Percentiles rank a stretch among this genome's conserved stretches.
phyloP scores from a whole-genome alignment of 2,888 invertebrate species.

The Cheiracanthium punctorium region DNA sequence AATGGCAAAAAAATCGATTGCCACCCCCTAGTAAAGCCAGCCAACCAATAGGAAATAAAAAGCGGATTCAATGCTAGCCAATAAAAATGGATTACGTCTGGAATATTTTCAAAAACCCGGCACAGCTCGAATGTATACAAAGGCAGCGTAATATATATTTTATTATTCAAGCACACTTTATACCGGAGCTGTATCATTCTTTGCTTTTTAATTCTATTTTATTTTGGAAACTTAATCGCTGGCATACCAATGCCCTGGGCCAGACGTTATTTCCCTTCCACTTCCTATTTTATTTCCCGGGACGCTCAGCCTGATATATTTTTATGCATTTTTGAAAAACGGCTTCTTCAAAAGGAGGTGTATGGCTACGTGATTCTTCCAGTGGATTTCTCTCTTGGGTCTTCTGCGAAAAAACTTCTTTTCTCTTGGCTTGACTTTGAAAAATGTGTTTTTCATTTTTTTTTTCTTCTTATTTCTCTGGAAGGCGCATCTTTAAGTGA shows the following conservation, averaged over 20 bases:
- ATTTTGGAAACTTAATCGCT: slow-evolving; percentile 52
- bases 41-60: slow-evolving; percentile 62
- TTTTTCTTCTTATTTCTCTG: no score
- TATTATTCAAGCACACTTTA: slow-evolving; percentile 60
- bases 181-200: slow-evolving; percentile 25
- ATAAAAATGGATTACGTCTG: slow-evolving; percentile 68
- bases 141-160: slow-evolving; percentile 51
- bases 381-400: not conserved
- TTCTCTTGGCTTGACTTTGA: no score
- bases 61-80: slow-evolving; percentile 55
- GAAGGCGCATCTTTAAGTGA: not conserved
- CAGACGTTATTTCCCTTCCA: not conserved
- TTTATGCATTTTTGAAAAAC: not conserved
- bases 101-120: slow-evolving; percentile 51
- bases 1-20: slow-evolving; percentile 54
- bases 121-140: slow-evolving; percentile 44
- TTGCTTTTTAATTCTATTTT: slow-evolving; percentile 36
- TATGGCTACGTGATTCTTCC: not conserved
- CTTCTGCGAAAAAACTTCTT: not conserved
- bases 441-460: no score
- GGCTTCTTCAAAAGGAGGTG: not conserved
- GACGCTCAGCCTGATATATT: not conserved
- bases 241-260: slow-evolving; percentile 47
- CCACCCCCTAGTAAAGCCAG: slow-evolving; percentile 36
- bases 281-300: not conserved